Evolutionary conservation across 92 coral and sea anemone genomes (phyloP), one percentile per base, ranked within the genome.

Genomic region (Porites evermanni): DNA sequence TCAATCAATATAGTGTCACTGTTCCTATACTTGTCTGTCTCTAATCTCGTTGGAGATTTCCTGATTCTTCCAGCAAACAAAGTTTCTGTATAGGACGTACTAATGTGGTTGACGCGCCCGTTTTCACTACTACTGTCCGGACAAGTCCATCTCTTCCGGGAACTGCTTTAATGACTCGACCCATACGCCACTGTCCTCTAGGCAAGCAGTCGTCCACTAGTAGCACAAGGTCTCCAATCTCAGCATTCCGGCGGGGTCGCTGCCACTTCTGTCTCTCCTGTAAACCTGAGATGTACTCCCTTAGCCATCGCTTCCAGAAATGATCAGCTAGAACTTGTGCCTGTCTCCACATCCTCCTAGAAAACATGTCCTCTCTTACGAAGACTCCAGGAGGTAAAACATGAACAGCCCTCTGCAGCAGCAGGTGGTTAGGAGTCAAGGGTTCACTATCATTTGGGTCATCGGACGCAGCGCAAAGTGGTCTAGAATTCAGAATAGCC

Each of bases 231-330:
- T 89, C 92, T 54, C 82, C 82, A 66, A 89, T 70, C 16, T 79
- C 53, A n/a, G 84, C 80, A 79, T 84, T 89, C 53, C 78, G 72
- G 47, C 77, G 69, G 12, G 88, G 79, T 64, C 82, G 59, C 44
- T 32, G 64, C 86, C 91, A 90, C 61, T 76, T 89, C 81, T 82
- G 87, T 71, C 95, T 76, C 72, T 67, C 83, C 74, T 81, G 92
- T 24, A 92, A 79, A 13, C 87, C 75, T n/a, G 95, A 93, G 26
- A 90, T 9, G 54, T 87, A 93, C 75, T 93, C 95, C 10, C 47
- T 58, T 38, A 92, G 23, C 89, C 88, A 92, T n/a, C 87, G 93
- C 24, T 67, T 81, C 89, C 89, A 89, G 61, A 84, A 91, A 52
- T 84, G 83, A 26, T 88, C 82, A 32, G 89, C 83, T 38, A 91